Evolutionary conservation across 1,140 invertebrate genomes (phyloP).

Genomic region (Tyrophagus putrescentiae): DNA sequence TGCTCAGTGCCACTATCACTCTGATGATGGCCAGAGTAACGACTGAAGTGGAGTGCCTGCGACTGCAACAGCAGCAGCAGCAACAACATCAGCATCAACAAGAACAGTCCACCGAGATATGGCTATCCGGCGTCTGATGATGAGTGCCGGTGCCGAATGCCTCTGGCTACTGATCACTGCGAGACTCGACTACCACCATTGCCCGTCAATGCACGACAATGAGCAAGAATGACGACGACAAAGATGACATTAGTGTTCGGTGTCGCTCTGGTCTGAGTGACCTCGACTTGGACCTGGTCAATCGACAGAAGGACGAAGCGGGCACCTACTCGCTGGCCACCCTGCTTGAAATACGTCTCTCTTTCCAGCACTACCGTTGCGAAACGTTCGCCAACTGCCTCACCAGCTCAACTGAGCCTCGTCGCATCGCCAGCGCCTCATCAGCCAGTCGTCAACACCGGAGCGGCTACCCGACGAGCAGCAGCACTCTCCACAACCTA

Average conservation of each 20-base stretch:
- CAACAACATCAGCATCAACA: no score
- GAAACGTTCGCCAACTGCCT: slow-evolving; percentile 1
- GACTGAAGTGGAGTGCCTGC: no score
- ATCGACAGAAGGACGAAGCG: not conserved
- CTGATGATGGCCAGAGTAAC: no score
- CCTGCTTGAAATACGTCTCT: not conserved
- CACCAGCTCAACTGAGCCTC: not conserved
- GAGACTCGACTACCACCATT: no score
- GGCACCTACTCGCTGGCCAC: not conserved
- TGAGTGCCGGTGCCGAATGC: no score
- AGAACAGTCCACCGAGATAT: no score
- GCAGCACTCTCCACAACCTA: not conserved
- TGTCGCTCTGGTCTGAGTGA: not conserved
- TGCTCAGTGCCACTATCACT: no score
- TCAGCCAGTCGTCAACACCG: not conserved
- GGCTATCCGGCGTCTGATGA: no score
- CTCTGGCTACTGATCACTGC: no score
- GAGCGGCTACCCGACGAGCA: not conserved
- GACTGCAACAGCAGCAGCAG: no score
- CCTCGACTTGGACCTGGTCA: not conserved
- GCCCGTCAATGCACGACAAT: slow-evolving; percentile 6
- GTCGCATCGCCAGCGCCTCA: not conserved
- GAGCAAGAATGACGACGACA: not conserved
- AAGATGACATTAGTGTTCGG: slow-evolving; percentile 1
- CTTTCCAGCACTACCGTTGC: slow-evolving; percentile 9